Evolutionary conservation across 2,888 invertebrate genomes (phyloP).

Genomic region (Eupithecia subumbrata): DNA sequence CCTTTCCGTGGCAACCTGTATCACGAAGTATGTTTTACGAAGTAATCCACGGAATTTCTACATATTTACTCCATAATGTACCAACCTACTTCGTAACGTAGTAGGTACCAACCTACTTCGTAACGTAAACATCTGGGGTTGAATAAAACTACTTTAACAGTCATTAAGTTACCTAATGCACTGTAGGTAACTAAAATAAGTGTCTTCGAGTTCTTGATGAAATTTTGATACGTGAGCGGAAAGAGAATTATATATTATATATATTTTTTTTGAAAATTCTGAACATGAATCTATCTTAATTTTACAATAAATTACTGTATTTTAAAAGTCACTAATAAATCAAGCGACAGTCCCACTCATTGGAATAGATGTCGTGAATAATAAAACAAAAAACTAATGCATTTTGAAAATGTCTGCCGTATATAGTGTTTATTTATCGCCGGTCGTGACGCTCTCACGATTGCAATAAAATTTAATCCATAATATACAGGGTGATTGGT

Average conservation of each 20-base stretch:
- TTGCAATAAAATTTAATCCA: neutral
- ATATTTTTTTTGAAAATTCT: neutral
- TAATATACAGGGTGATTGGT: neutral
- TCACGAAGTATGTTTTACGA: too few relatives aligned
- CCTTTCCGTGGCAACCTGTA: too few relatives aligned
- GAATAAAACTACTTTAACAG: too few relatives aligned
- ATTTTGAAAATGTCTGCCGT: neutral
- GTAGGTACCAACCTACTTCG: too few relatives aligned
- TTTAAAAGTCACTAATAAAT: neutral
- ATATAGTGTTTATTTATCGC: neutral
- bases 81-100: too few relatives aligned
- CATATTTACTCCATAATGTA: too few relatives aligned
- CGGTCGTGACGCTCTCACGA: neutral
- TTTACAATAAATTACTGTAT: too few relatives aligned
- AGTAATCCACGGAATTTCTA: too few relatives aligned
- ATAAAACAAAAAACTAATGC: neutral
- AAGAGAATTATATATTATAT: neutral
- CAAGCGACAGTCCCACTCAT: neutral
- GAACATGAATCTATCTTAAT: neutral
- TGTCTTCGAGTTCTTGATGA: neutral
- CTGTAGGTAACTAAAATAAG: neutral
- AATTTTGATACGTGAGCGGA: neutral
- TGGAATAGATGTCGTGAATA: neutral
- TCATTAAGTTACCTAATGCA: too few relatives aligned
- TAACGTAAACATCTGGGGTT: too few relatives aligned